Conservation (phyloP, 2,888 invertebrate genomes). For the Cetonia aurata region DNA sequence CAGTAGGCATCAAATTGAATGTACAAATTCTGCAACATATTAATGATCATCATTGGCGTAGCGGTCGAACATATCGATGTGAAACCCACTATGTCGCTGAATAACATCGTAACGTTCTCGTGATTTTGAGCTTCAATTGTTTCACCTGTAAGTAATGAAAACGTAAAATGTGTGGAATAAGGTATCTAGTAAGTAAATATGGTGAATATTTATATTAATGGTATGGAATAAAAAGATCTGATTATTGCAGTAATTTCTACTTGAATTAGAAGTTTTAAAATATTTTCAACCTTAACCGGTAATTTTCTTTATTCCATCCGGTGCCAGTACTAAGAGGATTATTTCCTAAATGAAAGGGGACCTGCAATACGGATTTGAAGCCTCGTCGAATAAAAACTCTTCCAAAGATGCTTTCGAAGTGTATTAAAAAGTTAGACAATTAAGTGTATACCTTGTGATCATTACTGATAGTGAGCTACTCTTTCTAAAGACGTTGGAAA, state of each 20-base stretch:
- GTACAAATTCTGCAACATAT: conserved; percentile 93
- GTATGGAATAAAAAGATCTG: not conserved
- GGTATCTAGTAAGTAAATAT: too few species aligned
- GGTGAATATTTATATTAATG: too few species aligned
- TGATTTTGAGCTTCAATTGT: conserved; percentile 93
- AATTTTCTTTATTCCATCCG: not conserved
- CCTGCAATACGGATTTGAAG: not conserved
- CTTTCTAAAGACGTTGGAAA: not conserved
- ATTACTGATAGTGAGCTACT: conserved; percentile 1
- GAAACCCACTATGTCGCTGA: conserved; percentile 96
- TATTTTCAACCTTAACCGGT: too few species aligned
- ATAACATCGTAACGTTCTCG: conserved; percentile 94
- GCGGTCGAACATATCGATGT: conserved; percentile 96
- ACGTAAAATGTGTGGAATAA: not conserved
- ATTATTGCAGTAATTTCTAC: too few species aligned
- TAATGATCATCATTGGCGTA: conserved; percentile 96
- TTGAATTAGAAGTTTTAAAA: too few species aligned
- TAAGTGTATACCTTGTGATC: not conserved
- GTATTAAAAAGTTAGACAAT: conserved; percentile 27
- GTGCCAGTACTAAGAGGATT: not conserved
- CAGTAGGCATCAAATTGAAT: conserved; percentile 94
- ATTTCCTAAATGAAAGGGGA: conserved; percentile 2
- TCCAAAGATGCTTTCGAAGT: conserved; percentile 1
- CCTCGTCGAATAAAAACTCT: conserved; percentile 5
- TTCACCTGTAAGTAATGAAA: conserved; percentile 73